Percentiles rank a stretch among this genome's conserved stretches.
These are phyloP conservation scores for Zoanthus sansibaricus DNA, from an alignment of 92 coral and sea anemone genomes.

Conservation along the genomic window DNA sequence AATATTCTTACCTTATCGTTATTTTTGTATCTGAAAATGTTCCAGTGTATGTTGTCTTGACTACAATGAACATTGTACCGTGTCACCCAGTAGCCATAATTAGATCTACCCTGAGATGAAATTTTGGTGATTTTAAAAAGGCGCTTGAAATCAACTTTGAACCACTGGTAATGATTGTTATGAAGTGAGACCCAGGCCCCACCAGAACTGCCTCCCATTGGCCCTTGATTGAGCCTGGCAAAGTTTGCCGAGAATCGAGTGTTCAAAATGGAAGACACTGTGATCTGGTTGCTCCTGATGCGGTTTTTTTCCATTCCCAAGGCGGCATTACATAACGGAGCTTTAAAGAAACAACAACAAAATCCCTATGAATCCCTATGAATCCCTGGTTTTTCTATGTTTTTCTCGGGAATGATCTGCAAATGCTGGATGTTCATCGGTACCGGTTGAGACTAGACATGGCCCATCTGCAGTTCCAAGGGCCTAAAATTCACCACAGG, in stretches of 20 bases:
- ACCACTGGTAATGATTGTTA: slow-evolving; percentile 81
- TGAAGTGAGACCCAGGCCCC: slow-evolving; percentile 85
- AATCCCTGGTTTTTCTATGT: too few relatives aligned
- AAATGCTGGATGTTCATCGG: too few relatives aligned
- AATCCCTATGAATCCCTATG: too few relatives aligned
- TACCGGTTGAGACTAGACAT: too few relatives aligned
- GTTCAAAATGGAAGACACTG: slow-evolving; percentile 5
- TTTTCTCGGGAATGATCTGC: too few relatives aligned
- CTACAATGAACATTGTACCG: slow-evolving; percentile 70
- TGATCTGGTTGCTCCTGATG: slow-evolving; percentile 32
- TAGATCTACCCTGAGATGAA: slow-evolving; percentile 82
- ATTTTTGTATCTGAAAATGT: slow-evolving; percentile 71
- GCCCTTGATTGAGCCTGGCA: slow-evolving; percentile 69
- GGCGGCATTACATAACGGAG: slow-evolving; percentile 21
- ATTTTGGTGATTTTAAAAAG: slow-evolving; percentile 65
- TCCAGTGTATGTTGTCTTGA: slow-evolving; percentile 71
- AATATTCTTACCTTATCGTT: slow-evolving; percentile 61
- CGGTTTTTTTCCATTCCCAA: slow-evolving; percentile 32
- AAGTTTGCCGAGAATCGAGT: slow-evolving; percentile 20
- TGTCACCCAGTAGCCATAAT: slow-evolving; percentile 68
- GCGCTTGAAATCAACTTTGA: slow-evolving; percentile 79
- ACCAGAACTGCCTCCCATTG: slow-evolving; percentile 62
- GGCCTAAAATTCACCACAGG: too few relatives aligned
- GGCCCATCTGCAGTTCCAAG: too few relatives aligned
- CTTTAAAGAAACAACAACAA: neutral